Evolutionary conservation across 2,113 vertebrate genomes (phyloP).

Genomic region (Melanostigma gelatinosum): DNA sequence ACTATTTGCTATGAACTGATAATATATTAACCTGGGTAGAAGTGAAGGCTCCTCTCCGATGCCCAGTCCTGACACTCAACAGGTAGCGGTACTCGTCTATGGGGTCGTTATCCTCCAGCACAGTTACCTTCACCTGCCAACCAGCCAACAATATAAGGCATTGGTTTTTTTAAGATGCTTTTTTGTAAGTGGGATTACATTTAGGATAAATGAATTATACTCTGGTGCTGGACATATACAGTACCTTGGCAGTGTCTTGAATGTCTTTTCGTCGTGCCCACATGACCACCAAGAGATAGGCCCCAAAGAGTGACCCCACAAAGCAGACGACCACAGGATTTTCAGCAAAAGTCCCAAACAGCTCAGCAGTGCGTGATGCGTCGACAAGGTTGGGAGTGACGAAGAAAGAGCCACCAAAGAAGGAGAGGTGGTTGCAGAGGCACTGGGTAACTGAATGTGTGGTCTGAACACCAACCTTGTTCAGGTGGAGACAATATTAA

Average conservation of each 20-base stretch:
- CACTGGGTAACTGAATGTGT: slow-evolving; percentile 84
- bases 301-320: slow-evolving; percentile 84
- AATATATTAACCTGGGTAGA: slow-evolving; percentile 87
- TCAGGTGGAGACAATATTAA: slow-evolving; percentile 37
- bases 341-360: slow-evolving; percentile 89
- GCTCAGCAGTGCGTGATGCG: slow-evolving; percentile 83
- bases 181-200: background rate
- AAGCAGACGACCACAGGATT: slow-evolving; percentile 93
- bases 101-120: slow-evolving; percentile 90
- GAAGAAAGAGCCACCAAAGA: slow-evolving; percentile 92
- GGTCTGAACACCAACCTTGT: slow-evolving; percentile 87
- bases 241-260: slow-evolving; percentile 87
- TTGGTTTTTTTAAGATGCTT: background rate
- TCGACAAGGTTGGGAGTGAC: slow-evolving; percentile 89
- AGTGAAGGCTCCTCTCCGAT: slow-evolving; percentile 88
- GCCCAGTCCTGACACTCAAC: slow-evolving; percentile 89
- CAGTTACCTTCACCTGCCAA: slow-evolving; percentile 87
- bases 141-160: background rate
- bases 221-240: background rate
- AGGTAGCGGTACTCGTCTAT: slow-evolving; percentile 90
- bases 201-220: background rate
- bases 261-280: slow-evolving; percentile 92
- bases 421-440: slow-evolving; percentile 92
- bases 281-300: slow-evolving; percentile 85
- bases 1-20: background rate